Conservation (phyloP, 2,888 invertebrate species). For the Papilio demoleus region DNA sequence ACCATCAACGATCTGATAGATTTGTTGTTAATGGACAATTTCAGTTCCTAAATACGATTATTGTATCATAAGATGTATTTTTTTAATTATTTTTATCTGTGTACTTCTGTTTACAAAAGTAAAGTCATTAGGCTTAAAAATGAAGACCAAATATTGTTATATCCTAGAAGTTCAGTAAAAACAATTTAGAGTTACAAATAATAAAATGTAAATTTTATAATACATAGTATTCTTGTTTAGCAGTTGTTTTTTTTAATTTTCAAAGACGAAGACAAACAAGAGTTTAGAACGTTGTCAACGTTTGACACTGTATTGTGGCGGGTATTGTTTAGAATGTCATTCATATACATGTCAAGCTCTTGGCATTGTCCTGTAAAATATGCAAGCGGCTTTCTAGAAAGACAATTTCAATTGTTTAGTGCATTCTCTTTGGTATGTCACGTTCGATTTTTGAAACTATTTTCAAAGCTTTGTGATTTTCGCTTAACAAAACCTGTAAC, state of each 20-base stretch:
- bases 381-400: conserved; percentile 67
- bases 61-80: too few species aligned
- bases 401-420: conserved; percentile 53
- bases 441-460: conserved; percentile 49
- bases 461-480: conserved; percentile 63
- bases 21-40: background rate
- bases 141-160: too few species aligned
- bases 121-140: too few species aligned
- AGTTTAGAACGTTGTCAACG: conserved; percentile 34
- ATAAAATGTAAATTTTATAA: too few species aligned
- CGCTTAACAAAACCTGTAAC: conserved; percentile 52
- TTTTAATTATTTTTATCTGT: too few species aligned
- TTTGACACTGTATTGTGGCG: conserved; percentile 47
- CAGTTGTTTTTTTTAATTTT: background rate
- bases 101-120: too few species aligned
- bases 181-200: too few species aligned
- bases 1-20: background rate
- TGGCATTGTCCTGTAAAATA: conserved; percentile 61
- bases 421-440: conserved; percentile 51
- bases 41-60: background rate
- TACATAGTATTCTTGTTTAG: background rate
- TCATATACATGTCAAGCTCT: conserved; percentile 51
- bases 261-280: background rate
- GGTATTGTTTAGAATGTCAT: conserved; percentile 64
- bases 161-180: too few species aligned